Conservation (phyloP, 1,140 invertebrate species). For the Drosophila tsacasi region DNA sequence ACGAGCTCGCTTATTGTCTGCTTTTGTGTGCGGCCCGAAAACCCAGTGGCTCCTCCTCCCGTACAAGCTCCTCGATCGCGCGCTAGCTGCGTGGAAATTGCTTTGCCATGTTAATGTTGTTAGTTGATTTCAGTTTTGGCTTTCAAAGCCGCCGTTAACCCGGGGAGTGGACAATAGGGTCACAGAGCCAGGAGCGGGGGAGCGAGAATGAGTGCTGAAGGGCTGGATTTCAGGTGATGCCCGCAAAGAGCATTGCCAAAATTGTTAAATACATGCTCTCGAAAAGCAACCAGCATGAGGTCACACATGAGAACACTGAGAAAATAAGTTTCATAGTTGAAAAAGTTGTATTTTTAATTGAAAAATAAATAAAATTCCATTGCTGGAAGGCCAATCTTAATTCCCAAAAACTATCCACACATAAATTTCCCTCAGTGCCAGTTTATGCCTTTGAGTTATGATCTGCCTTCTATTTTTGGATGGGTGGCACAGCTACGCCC, state of each 20-base stretch:
- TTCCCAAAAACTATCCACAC: not conserved
- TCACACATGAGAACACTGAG: slow-evolving; percentile 24
- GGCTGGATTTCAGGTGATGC: slow-evolving; percentile 74
- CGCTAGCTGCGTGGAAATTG: slow-evolving; percentile 63
- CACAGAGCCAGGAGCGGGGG: not conserved
- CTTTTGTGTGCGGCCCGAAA: slow-evolving; percentile 44
- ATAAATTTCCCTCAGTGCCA: slow-evolving; percentile 9
- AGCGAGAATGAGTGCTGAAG: not conserved
- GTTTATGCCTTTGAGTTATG: slow-evolving; percentile 80
- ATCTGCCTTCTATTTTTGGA: slow-evolving; percentile 65
- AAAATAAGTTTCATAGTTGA: not conserved
- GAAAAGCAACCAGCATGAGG: slow-evolving; percentile 18
- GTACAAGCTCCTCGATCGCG: slow-evolving; percentile 8
- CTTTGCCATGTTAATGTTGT: slow-evolving; percentile 80
- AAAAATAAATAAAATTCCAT: too few species aligned
- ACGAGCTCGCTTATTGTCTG: slow-evolving; percentile 71
- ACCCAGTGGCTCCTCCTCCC: slow-evolving; percentile 10
- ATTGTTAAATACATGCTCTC: slow-evolving; percentile 65
- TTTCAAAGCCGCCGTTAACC: slow-evolving; percentile 56
- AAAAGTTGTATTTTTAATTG: not conserved
- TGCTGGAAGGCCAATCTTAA: too few species aligned
- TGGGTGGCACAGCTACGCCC: slow-evolving; percentile 32
- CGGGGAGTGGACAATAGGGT: slow-evolving; percentile 46
- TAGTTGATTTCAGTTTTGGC: slow-evolving; percentile 82
- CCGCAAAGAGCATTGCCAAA: slow-evolving; percentile 79